Evolutionary conservation across 2,888 invertebrate genomes (phyloP), one percentile per base, ranked within the genome.

Genomic region (Hydropsyche betteni): DNA sequence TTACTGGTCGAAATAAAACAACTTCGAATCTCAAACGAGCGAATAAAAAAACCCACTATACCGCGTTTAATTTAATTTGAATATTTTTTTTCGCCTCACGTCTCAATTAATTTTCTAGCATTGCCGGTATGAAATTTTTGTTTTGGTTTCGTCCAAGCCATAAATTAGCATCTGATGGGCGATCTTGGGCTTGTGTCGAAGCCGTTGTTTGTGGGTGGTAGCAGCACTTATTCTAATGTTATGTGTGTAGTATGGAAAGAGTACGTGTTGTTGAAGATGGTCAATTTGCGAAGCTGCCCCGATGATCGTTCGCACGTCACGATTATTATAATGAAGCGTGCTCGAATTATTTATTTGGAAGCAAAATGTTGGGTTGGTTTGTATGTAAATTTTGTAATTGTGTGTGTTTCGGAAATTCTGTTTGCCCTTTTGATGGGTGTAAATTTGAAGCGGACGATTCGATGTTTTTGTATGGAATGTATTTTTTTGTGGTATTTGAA

Each of bases 11-110:
- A 64, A 33, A 64, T n/a, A 12, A 36, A 33, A 8, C 8, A 64
- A 44, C 6, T 10, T 44, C 10, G 44, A 44, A 44, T 6, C 10
- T 10, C 44, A 44, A 64, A 24, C 12, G 12, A 33, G 34, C 64
- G 34, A 36, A 33, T 3, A 33, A 34, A 36, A 64, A 64, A 14
- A 61, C 16, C 55, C 14, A 61, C 58, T 14, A 58, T n/a, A 16
- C 14, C 58, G 24, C 24, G 64, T n/a, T 64, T 64, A 64, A 64
- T 64, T 64, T 64, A 64, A 64, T 64, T 64, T 64, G 64, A 64
- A 64, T 64, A 64, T 33, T 33, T 14, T 36, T 34, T 64, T 8
- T 6, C 6, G 4, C 44, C 34, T n/a, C 12, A 64, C 64, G 34
- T 64, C 64, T 64, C 64, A 64, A 64, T 64, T 64, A 64, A 64